Evolutionary conservation across 2,797 vertebrate species (phyloP).

Genomic region (Ateles fusciceps): DNA sequence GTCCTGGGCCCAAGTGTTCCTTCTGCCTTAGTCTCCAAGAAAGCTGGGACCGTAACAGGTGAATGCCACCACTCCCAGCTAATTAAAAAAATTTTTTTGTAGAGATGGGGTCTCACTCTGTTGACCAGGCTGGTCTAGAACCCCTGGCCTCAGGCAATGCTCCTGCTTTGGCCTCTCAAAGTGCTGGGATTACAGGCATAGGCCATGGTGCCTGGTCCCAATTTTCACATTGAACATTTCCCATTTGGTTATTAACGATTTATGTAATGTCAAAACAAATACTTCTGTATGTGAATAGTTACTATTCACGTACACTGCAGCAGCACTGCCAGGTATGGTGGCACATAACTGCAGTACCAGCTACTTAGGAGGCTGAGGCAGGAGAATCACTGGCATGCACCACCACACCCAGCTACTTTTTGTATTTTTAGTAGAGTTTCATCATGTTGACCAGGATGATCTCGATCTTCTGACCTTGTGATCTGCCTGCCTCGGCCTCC

Average conservation of each 20-base stretch:
- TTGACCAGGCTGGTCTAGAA: no score
- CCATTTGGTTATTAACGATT: neutral
- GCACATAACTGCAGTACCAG: neutral
- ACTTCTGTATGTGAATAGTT: neutral
- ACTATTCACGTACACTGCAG: neutral
- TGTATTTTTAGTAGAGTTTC: neutral
- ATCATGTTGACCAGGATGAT: neutral
- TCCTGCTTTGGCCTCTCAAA: no score
- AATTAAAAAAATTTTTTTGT: neutral
- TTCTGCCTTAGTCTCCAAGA: neutral
- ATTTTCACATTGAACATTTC: neutral
- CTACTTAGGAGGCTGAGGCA: neutral
- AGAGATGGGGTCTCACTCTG: no score
- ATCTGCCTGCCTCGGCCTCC: neutral
- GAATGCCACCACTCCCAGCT: neutral
- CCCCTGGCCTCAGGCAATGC: no score
- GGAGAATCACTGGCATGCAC: no score
- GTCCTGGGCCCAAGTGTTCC: neutral
- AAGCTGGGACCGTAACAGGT: neutral
- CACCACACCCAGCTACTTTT: neutral
- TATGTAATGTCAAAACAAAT: constrained; percentile 33
- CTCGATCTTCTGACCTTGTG: neutral
- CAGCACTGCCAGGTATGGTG: neutral
- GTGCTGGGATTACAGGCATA: no score
- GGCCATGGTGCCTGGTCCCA: neutral